Percentiles rank a stretch among this genome's conserved stretches.
phyloP scores from a whole-genome alignment of 2,888 invertebrate genomes.

The Microdon myrmicae region DNA sequence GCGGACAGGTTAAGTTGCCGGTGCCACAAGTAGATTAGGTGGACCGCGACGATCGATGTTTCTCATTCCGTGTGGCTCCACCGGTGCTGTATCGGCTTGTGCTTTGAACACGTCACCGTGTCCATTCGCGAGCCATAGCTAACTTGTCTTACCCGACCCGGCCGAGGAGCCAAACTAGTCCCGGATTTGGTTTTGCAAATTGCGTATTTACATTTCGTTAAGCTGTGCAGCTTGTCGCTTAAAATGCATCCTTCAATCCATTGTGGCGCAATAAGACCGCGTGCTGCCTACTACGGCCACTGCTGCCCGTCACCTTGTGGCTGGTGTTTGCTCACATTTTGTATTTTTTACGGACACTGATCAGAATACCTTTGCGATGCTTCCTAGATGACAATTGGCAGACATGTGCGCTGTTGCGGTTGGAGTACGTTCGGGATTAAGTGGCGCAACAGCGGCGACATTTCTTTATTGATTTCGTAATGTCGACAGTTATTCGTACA shows the following conservation, averaged over 20 bases:
- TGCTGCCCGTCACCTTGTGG: constrained; percentile 13
- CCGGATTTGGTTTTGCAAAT: constrained; percentile 44
- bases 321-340: constrained; percentile 34
- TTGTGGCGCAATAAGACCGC: constrained; percentile 13
- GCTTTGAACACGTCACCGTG: constrained; percentile 33
- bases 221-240: constrained; percentile 21
- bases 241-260: constrained; percentile 35
- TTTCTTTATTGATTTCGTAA: no score
- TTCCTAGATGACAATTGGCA: no score
- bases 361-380: constrained; percentile 36
- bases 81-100: constrained; percentile 21
- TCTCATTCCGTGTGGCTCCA: no score
- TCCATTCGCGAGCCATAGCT: constrained; percentile 34
- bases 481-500: no score
- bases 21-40: constrained; percentile 25
- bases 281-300: constrained; percentile 3
- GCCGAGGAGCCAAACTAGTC: constrained; percentile 24
- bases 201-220: constrained; percentile 48
- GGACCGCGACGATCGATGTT: constrained; percentile 36
- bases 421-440: neutral
- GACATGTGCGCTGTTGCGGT: no score
- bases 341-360: constrained; percentile 21
- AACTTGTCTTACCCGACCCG: constrained; percentile 34
- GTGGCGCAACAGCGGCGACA: no score
- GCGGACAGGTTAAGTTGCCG: no score